phyloP scores from a whole-genome alignment of 2,888 invertebrate species.

The Trypoxylon attenuatum region DNA sequence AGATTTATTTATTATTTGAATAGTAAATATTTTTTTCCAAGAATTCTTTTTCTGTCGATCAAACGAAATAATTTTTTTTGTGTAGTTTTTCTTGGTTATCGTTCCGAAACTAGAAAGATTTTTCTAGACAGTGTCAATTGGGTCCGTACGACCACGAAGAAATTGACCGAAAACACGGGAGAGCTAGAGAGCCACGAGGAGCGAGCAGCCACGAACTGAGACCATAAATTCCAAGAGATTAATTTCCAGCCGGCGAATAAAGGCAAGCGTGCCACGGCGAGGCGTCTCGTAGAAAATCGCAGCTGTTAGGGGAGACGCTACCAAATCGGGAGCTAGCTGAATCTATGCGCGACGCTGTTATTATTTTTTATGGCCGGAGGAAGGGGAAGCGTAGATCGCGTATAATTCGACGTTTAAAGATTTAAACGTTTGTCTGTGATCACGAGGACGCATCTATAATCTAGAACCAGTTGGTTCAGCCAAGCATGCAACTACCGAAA shows the following conservation, averaged over 20 bases:
- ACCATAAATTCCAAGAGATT: background rate
- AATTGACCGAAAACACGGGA: too few species aligned
- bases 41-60: too few species aligned
- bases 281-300: constrained; percentile 25
- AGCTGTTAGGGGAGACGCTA: constrained; percentile 43
- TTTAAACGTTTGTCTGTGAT: constrained; percentile 74
- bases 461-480: constrained; percentile 54
- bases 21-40: too few species aligned
- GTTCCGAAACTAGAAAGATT: too few species aligned
- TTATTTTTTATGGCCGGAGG: constrained; percentile 66
- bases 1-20: too few species aligned
- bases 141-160: too few species aligned
- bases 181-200: too few species aligned
- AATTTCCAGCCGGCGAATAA: background rate
- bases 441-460: constrained; percentile 71
- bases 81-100: too few species aligned
- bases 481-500: constrained; percentile 64
- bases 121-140: too few species aligned
- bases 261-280: background rate
- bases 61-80: too few species aligned
- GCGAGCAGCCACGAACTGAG: too few species aligned
- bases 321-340: constrained; percentile 53
- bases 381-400: constrained; percentile 47
- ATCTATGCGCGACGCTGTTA: constrained; percentile 64
- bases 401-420: constrained; percentile 73